Conservation (phyloP, 1,140 invertebrate species). For the Sycobia sp. region DNA sequence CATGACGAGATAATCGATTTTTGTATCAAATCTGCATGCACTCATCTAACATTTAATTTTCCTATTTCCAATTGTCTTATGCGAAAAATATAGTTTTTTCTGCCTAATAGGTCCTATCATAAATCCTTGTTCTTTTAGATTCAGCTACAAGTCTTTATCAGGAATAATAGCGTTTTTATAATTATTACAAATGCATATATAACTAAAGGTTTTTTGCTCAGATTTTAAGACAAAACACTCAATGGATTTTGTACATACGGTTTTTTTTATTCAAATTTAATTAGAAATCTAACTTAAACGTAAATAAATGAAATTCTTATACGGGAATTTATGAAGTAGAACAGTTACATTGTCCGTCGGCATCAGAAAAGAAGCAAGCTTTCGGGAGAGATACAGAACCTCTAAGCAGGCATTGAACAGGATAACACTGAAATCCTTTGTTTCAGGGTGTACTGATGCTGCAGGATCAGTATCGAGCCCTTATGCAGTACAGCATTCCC, state of each 20-base stretch:
- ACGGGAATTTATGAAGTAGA: slow-evolving; percentile 49
- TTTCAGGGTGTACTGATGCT: slow-evolving; percentile 73
- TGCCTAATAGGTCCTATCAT: background rate
- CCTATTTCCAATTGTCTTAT: background rate
- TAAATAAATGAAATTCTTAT: slow-evolving; percentile 6
- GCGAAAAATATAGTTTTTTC: background rate
- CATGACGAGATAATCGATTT: background rate
- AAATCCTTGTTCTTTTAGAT: slow-evolving; percentile 20
- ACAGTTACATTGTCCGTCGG: slow-evolving; percentile 25
- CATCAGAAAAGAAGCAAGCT: slow-evolving; percentile 53
- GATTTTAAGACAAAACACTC: background rate
- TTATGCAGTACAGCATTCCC: slow-evolving; percentile 74
- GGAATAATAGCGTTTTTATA: background rate
- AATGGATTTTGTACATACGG: background rate
- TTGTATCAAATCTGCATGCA: slow-evolving; percentile 4
- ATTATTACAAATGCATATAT: slow-evolving; percentile 2
- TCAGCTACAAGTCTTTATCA: slow-evolving; percentile 27
- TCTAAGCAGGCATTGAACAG: slow-evolving; percentile 52
- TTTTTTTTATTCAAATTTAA: slow-evolving; percentile 21
- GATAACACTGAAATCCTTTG: slow-evolving; percentile 63
- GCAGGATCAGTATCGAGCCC: slow-evolving; percentile 72
- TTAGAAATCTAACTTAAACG: slow-evolving; percentile 7
- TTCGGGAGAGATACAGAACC: slow-evolving; percentile 52
- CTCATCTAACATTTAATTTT: slow-evolving; percentile 14
- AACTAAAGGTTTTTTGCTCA: slow-evolving; percentile 14